A percentile compares a stretch with the other conserved stretches of the same genome.
phyloP scores from a whole-genome alignment of 2,113 vertebrate species.

The Oxygymnocypris stewartii region DNA sequence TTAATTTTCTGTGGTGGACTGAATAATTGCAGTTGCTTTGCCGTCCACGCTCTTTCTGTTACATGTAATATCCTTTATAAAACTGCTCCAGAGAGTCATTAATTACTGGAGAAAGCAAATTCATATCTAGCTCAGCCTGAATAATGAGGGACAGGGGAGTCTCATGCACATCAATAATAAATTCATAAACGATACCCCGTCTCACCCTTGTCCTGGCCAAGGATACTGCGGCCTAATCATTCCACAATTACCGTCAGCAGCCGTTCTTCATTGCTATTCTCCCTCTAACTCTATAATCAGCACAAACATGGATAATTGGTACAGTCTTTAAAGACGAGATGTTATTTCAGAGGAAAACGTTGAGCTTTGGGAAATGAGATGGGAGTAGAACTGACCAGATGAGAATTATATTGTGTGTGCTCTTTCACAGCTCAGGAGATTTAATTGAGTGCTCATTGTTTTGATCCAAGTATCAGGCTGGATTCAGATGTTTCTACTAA shows the following conservation, averaged over 20 bases:
- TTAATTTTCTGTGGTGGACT: neutral
- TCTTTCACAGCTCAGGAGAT: constrained; percentile 5
- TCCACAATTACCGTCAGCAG: constrained; percentile 42
- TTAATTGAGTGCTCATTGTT: neutral
- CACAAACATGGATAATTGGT: constrained; percentile 54
- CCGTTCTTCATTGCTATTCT: constrained; percentile 51
- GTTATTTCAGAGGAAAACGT: constrained; percentile 40
- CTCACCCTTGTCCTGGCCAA: constrained; percentile 52
- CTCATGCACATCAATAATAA: constrained; percentile 64
- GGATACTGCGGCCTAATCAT: constrained; percentile 58
- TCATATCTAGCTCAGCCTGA: constrained; percentile 63
- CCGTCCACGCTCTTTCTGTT: constrained; percentile 49
- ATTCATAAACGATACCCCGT: constrained; percentile 60
- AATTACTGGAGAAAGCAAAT: constrained; percentile 73
- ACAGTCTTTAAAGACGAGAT: constrained; percentile 50
- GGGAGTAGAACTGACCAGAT: neutral
- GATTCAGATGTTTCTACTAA: neutral
- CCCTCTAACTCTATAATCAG: constrained; percentile 50
- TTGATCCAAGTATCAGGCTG: too few species aligned
- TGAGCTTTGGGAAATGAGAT: constrained; percentile 1
- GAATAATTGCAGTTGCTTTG: constrained; percentile 20
- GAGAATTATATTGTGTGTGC: constrained; percentile 11
- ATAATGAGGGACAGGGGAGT: constrained; percentile 68
- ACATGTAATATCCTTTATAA: constrained; percentile 67
- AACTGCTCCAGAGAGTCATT: constrained; percentile 68